Evolutionary conservation across 2,113 vertebrate genomes (phyloP).

Genomic region (Macroglossus sobrinus): DNA sequence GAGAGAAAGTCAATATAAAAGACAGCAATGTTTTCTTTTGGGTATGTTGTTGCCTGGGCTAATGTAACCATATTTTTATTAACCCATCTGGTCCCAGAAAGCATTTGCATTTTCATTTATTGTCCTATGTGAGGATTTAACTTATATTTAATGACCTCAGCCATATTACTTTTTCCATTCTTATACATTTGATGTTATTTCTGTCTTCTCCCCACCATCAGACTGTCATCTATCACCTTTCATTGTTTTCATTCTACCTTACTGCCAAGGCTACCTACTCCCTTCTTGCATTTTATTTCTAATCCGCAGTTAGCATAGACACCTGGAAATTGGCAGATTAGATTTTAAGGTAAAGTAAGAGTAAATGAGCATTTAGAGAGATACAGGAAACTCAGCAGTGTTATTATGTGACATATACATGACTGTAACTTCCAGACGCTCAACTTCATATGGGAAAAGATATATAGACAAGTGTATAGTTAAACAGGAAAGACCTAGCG

Average conservation of each 20-base stretch:
- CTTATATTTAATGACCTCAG: background rate
- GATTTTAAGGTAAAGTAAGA: background rate
- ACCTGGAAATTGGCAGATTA: background rate
- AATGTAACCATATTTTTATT: background rate
- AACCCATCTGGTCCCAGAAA: background rate
- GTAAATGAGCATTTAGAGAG: background rate
- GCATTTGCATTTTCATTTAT: background rate
- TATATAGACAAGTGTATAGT: too few relatives aligned
- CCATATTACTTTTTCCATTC: background rate
- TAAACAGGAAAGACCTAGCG: background rate
- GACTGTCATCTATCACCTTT: background rate
- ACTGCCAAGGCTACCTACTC: background rate
- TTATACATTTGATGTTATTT: background rate
- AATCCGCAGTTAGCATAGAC: background rate
- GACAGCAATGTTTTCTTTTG: background rate
- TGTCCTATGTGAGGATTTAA: background rate
- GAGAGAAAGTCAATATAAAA: background rate
- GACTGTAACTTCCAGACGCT: too few relatives aligned
- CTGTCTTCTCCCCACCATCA: background rate
- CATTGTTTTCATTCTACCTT: background rate
- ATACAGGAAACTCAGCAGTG: background rate
- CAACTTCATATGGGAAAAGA: too few relatives aligned
- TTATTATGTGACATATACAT: background rate
- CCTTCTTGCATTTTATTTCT: background rate
- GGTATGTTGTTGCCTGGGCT: rapidly evolving